phyloP scores from a whole-genome alignment of 2,888 invertebrate species.

The Nasonovia ribisnigri region DNA sequence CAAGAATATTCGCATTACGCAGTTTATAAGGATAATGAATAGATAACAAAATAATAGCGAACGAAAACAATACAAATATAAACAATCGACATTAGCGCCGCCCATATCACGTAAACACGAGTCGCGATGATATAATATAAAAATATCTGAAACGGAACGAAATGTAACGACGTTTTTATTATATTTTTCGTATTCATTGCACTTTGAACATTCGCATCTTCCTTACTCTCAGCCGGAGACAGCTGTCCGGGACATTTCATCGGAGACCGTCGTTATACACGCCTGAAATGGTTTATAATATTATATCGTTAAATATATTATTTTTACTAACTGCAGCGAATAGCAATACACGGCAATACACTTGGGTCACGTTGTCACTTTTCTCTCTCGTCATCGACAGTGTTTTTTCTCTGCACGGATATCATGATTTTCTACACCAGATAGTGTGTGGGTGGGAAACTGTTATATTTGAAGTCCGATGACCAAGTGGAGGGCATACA shows the following conservation, averaged over 20 bases:
- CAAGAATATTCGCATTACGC: neutral
- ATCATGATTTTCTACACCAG: neutral
- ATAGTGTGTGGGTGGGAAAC: neutral
- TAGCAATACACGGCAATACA: neutral
- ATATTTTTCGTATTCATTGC: constrained; percentile 9
- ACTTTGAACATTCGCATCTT: neutral
- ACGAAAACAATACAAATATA: neutral
- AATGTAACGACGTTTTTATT: neutral
- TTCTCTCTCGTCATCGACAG: neutral
- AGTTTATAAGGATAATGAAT: neutral
- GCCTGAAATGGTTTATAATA: neutral
- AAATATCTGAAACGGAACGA: neutral
- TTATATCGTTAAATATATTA: neutral
- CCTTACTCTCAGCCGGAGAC: neutral
- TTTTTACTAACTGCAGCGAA: neutral
- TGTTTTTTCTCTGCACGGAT: neutral
- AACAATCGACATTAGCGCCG: neutral
- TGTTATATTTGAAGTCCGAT: neutral
- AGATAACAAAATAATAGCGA: neutral
- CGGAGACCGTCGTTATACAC: neutral
- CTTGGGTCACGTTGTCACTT: neutral
- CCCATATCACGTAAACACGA: neutral
- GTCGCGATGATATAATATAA: neutral
- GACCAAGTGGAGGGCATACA: neutral
- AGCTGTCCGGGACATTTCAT: neutral